Evolutionary conservation across 2,113 vertebrate genomes (phyloP).

Genomic region (Periophthalmus modestus): DNA sequence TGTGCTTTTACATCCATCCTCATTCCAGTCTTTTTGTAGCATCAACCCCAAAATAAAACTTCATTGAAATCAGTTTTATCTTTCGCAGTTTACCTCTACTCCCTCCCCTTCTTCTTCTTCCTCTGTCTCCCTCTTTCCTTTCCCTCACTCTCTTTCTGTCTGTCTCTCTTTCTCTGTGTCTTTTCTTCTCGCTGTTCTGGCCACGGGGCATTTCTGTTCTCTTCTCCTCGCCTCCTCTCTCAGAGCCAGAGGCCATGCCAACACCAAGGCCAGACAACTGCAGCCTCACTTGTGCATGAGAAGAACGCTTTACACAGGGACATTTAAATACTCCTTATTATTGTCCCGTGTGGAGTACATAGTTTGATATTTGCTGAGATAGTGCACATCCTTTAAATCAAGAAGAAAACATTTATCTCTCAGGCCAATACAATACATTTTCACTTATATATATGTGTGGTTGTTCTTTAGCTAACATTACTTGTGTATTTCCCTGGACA

Average conservation of each 20-base stretch:
- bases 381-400: neutral
- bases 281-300: constrained; percentile 30
- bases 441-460: too few species aligned
- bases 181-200: constrained; percentile 26
- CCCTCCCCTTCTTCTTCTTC: too few species aligned
- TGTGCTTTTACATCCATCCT: constrained; percentile 7
- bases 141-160: constrained; percentile 28
- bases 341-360: neutral
- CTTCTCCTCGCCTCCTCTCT: constrained; percentile 39
- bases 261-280: constrained; percentile 40
- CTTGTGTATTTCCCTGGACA: constrained; percentile 2
- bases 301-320: constrained; percentile 15
- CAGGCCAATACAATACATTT: too few species aligned
- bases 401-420: too few species aligned
- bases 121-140: constrained; percentile 31
- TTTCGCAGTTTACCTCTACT: constrained; percentile 29
- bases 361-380: neutral
- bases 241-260: constrained; percentile 51
- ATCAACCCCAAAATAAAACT: constrained; percentile 22
- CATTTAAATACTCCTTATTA: neutral
- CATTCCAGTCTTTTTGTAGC: constrained; percentile 30
- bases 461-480: constrained; percentile 6
- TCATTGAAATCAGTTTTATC: constrained; percentile 25
- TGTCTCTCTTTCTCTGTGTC: constrained; percentile 27
- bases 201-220: constrained; percentile 44